A percentile compares a stretch with the other conserved stretches of the same genome.
Evolutionary conservation across 2,113 vertebrate species (phyloP).

Genomic region (Cyprinodon tularosa): DNA sequence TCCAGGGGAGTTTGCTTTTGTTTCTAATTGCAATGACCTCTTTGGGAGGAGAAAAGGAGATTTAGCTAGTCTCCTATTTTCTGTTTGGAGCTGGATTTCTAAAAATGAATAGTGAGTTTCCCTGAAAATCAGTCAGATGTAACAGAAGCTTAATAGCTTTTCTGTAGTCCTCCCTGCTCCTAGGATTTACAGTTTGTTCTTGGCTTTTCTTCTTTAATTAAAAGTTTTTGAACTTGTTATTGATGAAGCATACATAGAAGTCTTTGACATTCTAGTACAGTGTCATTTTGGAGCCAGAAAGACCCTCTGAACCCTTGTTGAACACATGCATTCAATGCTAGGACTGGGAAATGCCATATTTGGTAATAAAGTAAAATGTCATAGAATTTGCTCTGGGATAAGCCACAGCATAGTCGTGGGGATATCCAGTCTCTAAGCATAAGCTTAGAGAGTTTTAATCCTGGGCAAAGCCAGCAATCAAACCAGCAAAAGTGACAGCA

Average conservation of each 20-base stretch:
- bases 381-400: conserved; percentile 46
- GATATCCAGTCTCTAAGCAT: conserved; percentile 54
- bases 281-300: conserved; percentile 2
- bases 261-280: conserved; percentile 8
- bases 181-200: conserved; percentile 31
- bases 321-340: neutral
- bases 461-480: conserved; percentile 51
- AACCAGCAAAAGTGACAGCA: conserved; percentile 36
- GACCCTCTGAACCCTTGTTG: conserved; percentile 15
- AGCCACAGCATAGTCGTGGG: conserved; percentile 55
- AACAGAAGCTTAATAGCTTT: conserved; percentile 72
- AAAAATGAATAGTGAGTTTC: conserved; percentile 45
- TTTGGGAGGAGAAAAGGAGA: conserved; percentile 33
- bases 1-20: conserved; percentile 32
- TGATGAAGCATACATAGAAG: conserved; percentile 6
- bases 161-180: conserved; percentile 43
- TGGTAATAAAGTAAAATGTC: conserved; percentile 58
- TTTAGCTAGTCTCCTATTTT: conserved; percentile 26
- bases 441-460: conserved; percentile 68
- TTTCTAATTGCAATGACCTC: conserved; percentile 38
- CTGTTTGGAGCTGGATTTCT: conserved; percentile 38
- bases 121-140: conserved; percentile 70
- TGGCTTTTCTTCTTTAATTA: conserved; percentile 53
- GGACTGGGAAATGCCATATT: conserved; percentile 33
- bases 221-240: conserved; percentile 43